phyloP scores from a whole-genome alignment of 2,113 vertebrate species.

The Melanotaenia duboulayi region DNA sequence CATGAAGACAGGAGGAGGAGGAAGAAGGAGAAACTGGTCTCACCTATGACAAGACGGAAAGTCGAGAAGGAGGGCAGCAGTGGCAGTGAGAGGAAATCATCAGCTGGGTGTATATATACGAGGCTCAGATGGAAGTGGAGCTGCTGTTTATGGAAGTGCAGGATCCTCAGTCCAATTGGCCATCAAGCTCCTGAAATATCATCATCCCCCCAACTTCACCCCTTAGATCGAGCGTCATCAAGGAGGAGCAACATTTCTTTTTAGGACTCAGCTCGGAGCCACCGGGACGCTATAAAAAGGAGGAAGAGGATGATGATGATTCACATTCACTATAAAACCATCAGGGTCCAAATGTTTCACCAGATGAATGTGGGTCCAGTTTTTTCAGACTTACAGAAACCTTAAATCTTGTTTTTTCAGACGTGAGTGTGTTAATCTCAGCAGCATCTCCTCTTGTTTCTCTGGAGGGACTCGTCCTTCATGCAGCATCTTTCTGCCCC shows the following conservation, averaged over 20 bases:
- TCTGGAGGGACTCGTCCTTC: not conserved
- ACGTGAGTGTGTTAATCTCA: no score
- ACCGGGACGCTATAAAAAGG: constrained; percentile 46
- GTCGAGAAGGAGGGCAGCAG: constrained; percentile 45
- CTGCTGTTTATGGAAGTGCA: constrained; percentile 79
- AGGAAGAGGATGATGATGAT: constrained; percentile 25
- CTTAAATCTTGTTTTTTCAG: not conserved
- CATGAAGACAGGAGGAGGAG: constrained; percentile 3
- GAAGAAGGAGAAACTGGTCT: constrained; percentile 46
- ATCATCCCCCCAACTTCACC: constrained; percentile 34
- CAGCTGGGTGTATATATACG: constrained; percentile 48
- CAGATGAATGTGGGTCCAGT: not conserved
- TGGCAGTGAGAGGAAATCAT: constrained; percentile 29
- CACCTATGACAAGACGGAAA: constrained; percentile 59
- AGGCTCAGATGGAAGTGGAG: constrained; percentile 50
- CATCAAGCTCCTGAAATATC: constrained; percentile 76
- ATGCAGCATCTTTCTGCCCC: not conserved
- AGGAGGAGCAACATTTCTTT: constrained; percentile 66
- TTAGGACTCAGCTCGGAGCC: constrained; percentile 28
- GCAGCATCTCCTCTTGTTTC: not conserved
- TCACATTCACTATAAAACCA: constrained; percentile 35
- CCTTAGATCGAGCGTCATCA: constrained; percentile 26
- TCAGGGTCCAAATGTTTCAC: constrained; percentile 11
- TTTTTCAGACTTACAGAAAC: not conserved
- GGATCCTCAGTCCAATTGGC: constrained; percentile 74